A percentile compares a stretch with the other conserved stretches of the same genome.
Conservation (phyloP, 2,888 invertebrate species). For the Conus canariensis region DNA sequence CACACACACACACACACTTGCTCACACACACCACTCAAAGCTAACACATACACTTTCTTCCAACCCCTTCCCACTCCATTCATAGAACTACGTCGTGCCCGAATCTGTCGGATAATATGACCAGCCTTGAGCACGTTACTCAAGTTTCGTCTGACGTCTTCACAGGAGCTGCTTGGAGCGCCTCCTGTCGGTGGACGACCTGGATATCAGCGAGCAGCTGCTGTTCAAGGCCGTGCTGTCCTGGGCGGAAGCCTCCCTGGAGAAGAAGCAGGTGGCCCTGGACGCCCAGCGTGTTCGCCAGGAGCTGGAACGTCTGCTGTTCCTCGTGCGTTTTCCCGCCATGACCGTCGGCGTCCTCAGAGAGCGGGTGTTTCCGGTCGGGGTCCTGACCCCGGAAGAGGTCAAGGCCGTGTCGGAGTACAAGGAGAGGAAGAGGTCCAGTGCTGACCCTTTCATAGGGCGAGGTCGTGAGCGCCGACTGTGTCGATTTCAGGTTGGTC, state of each 20-base stretch:
- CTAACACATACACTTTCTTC: no score
- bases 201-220: slow-evolving; percentile 81
- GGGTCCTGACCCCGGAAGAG: slow-evolving; percentile 82
- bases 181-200: slow-evolving; percentile 85
- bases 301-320: slow-evolving; percentile 57
- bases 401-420: slow-evolving; percentile 69
- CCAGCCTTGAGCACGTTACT: not conserved
- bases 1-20: not conserved
- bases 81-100: not conserved
- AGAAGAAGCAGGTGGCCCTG: slow-evolving; percentile 48
- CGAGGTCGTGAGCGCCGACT: slow-evolving; percentile 19
- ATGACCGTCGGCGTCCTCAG: slow-evolving; percentile 82
- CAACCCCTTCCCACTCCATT: not conserved
- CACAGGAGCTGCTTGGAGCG: slow-evolving; percentile 82
- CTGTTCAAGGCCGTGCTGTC: slow-evolving; percentile 56
- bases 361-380: slow-evolving; percentile 82
- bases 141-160: not conserved
- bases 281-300: slow-evolving; percentile 50
- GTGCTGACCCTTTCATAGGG: slow-evolving; percentile 4
- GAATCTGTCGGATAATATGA: not conserved
- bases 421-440: not conserved
- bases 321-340: slow-evolving; percentile 62
- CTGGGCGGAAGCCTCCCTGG: slow-evolving; percentile 62
- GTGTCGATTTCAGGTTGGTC: slow-evolving; percentile 27
- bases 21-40: no score